Base-by-base conservation (phyloP, 2,888 invertebrate genomes). In the Abrostola triplasia region DNA sequence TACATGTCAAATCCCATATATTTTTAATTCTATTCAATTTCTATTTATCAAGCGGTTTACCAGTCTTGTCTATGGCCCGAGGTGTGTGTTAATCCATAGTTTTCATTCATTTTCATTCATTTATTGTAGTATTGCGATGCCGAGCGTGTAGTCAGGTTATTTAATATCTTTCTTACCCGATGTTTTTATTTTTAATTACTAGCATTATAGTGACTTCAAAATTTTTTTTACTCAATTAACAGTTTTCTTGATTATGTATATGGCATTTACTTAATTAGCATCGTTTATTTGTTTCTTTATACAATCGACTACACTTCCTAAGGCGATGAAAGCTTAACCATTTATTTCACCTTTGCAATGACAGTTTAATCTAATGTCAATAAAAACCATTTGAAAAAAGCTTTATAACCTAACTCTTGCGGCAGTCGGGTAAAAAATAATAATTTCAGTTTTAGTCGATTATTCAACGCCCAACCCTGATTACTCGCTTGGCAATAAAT, bases 41-140 rank as follows among this genome's bases (percentile, higher is more conserved):
- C 24, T 24, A 24, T 24, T 24, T 4, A 4, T 24, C 24, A 2
- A 24, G 24, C 24, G 24, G 1, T 24, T 24, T 24, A 4, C 24
- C n/a, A n/a, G n/a, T n/a, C 24, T 24, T 24, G 24, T 24, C 24
- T 24, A 24, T 24, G 24, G 24, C 24, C 24, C 75, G 64, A 59
- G 36, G 62, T 36, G 64, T 51, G 11, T 79, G 73, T 58, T 50
- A 70, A 55, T 54, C 40, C 41, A 53, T 70, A 69, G 63, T 62
- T 59, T 51, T 73, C 80, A 71, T 71, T 68, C 70, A 77, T 77
- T 73, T 54, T 66, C 73, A 77, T 79, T 76, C 37, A 59, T 53
- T 10, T 64, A 69, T 42, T 36, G 60, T 65, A 51, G 44, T 38
- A 61, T 50, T 38, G 49, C 63, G 58, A 38, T 2, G 59, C 44